Percentiles rank a stretch among this genome's conserved stretches.
Conservation (phyloP, 2,797 vertebrate genomes). For the Parotocinclus haroldoi region DNA sequence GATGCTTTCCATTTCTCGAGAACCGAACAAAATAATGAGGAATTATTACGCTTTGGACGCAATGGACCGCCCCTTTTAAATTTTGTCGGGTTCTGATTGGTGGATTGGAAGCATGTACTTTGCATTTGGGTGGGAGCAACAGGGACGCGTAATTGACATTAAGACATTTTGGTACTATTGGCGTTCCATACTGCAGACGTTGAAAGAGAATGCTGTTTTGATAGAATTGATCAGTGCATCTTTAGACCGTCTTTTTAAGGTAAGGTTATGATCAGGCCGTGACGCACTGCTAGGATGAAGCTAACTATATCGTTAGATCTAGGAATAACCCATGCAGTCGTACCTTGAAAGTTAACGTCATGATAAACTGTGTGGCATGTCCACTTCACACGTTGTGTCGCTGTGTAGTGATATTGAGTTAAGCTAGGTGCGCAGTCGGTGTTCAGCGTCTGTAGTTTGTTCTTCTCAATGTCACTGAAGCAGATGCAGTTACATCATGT, state of each 20-base stretch:
- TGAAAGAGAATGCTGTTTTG: conserved; percentile 3
- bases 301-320: background rate
- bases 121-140: conserved; percentile 33
- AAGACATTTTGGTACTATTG: conserved; percentile 5
- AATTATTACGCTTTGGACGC: no score
- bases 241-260: conserved; percentile 1
- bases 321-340: no score
- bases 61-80: no score
- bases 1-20: no score
- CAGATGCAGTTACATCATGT: no score
- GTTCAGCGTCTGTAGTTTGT: no score
- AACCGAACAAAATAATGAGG: no score
- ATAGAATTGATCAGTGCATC: background rate
- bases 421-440: no score
- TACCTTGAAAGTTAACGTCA: background rate
- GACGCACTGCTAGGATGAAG: background rate
- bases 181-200: conserved; percentile 15
- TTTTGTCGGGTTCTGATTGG: no score
- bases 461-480: no score
- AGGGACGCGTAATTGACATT: background rate
- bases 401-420: no score
- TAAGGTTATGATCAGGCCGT: background rate
- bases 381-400: background rate
- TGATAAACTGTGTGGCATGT: background rate
- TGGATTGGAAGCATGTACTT: no score